phyloP scores from a whole-genome alignment of 2,888 invertebrate species.

The Polietes domitor region DNA sequence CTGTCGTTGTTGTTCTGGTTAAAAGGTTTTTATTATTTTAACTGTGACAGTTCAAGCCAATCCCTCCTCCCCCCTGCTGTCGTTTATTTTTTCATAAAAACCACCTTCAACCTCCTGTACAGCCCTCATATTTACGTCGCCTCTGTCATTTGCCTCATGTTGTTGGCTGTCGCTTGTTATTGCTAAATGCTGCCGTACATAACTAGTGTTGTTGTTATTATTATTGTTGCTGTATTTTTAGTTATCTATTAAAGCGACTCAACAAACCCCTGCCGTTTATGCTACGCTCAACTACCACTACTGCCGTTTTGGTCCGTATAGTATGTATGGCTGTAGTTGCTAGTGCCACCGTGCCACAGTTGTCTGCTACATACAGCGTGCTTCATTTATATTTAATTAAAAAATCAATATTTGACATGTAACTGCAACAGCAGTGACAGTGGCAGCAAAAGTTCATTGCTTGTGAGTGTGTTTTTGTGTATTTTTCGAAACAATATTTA shows the following conservation, averaged over 20 bases:
- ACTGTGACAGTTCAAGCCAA: constrained; percentile 13
- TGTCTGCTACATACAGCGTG: constrained; percentile 6
- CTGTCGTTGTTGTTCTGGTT: background rate
- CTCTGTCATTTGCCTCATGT: background rate
- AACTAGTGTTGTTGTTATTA: constrained; percentile 8
- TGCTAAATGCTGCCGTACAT: background rate
- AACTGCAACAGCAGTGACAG: constrained; percentile 4
- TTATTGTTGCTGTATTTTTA: constrained; percentile 2
- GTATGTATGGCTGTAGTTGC: background rate
- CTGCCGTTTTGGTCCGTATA: no score
- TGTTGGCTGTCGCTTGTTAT: background rate
- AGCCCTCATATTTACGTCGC: background rate
- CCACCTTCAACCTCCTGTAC: background rate
- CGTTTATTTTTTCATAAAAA: background rate
- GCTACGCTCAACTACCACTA: background rate
- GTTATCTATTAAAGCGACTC: constrained; percentile 9
- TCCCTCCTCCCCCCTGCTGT: background rate
- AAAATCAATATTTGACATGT: constrained; percentile 66
- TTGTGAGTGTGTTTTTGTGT: background rate
- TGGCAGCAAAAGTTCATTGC: background rate
- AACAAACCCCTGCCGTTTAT: constrained; percentile 12
- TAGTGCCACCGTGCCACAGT: background rate
- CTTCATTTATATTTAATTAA: constrained; percentile 64
- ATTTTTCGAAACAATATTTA: constrained; percentile 9
- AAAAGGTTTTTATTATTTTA: constrained; percentile 24